Evolutionary conservation across 1,140 invertebrate species (phyloP), one percentile per base, ranked within the genome.

Genomic region (Meloidogyne hapla): DNA sequence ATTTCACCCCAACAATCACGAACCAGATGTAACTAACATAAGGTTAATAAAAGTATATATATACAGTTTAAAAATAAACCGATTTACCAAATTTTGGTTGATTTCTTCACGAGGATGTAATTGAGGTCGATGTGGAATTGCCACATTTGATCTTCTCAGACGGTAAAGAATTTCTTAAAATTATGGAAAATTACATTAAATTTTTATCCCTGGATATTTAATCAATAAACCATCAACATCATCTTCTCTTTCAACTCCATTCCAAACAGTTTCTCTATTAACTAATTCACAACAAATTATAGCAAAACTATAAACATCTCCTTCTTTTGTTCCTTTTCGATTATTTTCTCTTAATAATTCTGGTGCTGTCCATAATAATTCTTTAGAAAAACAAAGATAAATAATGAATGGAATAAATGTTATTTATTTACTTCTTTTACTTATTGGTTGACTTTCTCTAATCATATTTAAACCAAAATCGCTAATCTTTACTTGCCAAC

Each of bases 301-400:
- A 21, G 84, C 83, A 69, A 87, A 85, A 33, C 77, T 80, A 71
- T 85, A 85, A 56, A 86, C 77, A 65, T 85, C 84, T 5, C 83
- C 84, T 62, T 77, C 70, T 62, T 79, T 74, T 25, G 83, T 86
- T 23, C 83, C 84, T 10, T 63, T 40, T 40, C 69, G 63, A 69
- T 79, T 70, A 61, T 79, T 70, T 28, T 92, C 91, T 79, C 95
- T 90, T 74, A 99, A 88, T 26, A 96, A 88, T 89, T 96, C 94
- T 3, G 94, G 94, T 0, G 94, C 93, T 26, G 92, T 94, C 94
- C 94, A 96, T 71, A 95, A 88, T 56, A 94, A 88, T 80, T 94
- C 93, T 93, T 69, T 12, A 76, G 76, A 79, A 26, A 15, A 5
- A 33, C 8, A 3, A 8, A n/a, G 18, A 18, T 28, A 13, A 71